Conservation (phyloP, 2,888 invertebrate genomes). For the Acanthopleura granulata region DNA sequence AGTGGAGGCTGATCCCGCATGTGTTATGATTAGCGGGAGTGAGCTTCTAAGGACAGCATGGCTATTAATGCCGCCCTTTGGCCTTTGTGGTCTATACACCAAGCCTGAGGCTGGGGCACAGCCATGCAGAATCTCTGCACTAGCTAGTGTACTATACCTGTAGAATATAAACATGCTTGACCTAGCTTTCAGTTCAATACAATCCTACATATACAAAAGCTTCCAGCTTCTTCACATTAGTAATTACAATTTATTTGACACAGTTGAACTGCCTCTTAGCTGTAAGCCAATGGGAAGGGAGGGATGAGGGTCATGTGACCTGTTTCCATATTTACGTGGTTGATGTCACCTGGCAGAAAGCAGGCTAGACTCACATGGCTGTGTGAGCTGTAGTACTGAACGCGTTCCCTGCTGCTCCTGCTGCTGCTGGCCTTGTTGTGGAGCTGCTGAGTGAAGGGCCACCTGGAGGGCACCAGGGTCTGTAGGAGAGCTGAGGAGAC, state of each 20-base stretch:
- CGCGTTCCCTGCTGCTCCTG: too few species aligned
- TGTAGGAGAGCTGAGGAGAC: too few species aligned
- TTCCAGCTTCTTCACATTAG: neutral
- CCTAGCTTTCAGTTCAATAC: slow-evolving; percentile 16
- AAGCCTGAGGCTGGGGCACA: too few species aligned
- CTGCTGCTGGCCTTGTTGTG: too few species aligned
- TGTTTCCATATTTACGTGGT: slow-evolving; percentile 19
- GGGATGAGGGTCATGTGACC: slow-evolving; percentile 4
- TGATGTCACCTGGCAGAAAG: slow-evolving; percentile 19
- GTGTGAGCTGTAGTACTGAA: neutral
- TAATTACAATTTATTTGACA: slow-evolving; percentile 16
- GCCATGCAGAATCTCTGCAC: too few species aligned
- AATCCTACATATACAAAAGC: slow-evolving; percentile 6
- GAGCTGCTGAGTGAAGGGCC: too few species aligned
- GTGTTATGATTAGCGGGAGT: too few species aligned
- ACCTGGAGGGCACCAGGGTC: neutral
- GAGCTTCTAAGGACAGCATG: too few species aligned
- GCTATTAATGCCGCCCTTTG: too few species aligned
- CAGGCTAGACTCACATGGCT: slow-evolving; percentile 13
- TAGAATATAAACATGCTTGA: neutral
- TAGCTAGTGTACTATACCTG: too few species aligned
- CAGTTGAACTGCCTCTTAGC: neutral
- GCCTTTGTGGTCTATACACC: too few species aligned
- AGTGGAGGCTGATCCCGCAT: too few species aligned
- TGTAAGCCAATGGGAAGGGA: neutral